Conservation (phyloP, 2,888 invertebrate genomes). For the Cactoblastis cactorum region DNA sequence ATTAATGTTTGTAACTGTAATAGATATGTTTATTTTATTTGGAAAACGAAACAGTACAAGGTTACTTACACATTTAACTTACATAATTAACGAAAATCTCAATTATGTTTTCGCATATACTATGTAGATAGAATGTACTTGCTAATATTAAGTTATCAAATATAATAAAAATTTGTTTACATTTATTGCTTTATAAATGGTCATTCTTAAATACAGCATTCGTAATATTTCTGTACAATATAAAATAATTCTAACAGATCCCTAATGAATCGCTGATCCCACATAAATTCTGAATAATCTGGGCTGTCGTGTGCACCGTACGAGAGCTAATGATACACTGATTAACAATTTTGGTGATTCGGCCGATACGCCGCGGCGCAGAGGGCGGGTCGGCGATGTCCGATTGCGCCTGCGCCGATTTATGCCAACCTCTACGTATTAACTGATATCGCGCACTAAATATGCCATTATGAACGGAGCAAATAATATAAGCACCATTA, state of each 20-base stretch:
- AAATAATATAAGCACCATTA: slow-evolving; percentile 52
- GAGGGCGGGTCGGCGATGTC: slow-evolving; percentile 61
- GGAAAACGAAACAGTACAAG: too few relatives aligned
- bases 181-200: too few relatives aligned
- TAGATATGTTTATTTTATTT: too few relatives aligned
- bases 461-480: slow-evolving; percentile 77
- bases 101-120: too few relatives aligned
- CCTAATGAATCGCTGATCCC: neutral
- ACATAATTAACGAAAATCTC: too few relatives aligned
- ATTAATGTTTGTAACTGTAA: too few relatives aligned
- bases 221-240: neutral
- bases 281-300: slow-evolving; percentile 5
- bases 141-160: too few relatives aligned
- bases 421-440: slow-evolving; percentile 73
- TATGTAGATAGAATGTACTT: too few relatives aligned
- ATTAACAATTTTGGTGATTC: slow-evolving; percentile 77
- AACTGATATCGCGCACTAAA: slow-evolving; percentile 76
- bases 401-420: slow-evolving; percentile 71
- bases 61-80: too few relatives aligned
- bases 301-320: slow-evolving; percentile 15
- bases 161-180: too few relatives aligned
- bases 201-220: too few relatives aligned
- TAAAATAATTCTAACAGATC: neutral
- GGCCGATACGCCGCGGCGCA: slow-evolving; percentile 70
- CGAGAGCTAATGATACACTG: slow-evolving; percentile 73